phyloP scores from a whole-genome alignment of 2,888 invertebrate genomes.

The Atethmia centrago region DNA sequence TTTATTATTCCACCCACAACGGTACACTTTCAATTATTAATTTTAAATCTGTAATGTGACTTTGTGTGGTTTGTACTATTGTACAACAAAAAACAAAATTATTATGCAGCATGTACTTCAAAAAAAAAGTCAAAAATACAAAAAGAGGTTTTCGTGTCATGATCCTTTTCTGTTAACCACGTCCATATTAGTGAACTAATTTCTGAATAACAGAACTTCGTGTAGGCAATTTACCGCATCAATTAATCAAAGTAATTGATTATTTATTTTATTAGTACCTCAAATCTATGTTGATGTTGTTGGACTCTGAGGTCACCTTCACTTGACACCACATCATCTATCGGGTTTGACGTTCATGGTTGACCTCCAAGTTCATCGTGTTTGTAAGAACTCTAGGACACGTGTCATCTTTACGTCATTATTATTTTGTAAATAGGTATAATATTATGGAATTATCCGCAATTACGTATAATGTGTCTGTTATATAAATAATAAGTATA shows the following conservation, averaged over 20 bases:
- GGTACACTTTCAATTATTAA: too few species aligned
- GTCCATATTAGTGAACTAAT: conserved; percentile 12
- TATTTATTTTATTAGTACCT: not conserved
- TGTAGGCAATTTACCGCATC: not conserved
- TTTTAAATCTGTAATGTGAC: too few species aligned
- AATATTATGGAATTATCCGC: not conserved
- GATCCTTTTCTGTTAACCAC: too few species aligned
- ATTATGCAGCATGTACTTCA: too few species aligned
- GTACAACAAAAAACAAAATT: too few species aligned
- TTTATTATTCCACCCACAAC: too few species aligned
- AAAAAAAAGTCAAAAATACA: too few species aligned
- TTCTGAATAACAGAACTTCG: not conserved
- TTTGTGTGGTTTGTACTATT: too few species aligned
- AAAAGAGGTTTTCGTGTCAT: too few species aligned
- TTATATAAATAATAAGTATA: not conserved
- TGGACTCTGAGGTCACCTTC: conserved; percentile 21
- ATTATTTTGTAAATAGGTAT: conserved; percentile 18
- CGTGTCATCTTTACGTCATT: not conserved
- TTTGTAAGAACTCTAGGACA: not conserved
- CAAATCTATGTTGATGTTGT: not conserved
- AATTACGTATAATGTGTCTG: not conserved
- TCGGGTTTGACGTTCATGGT: not conserved
- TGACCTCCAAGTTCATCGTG: conserved; percentile 10
- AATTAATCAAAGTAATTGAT: conserved; percentile 6
- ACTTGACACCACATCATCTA: not conserved